phyloP scores from a whole-genome alignment of 2,797 vertebrate genomes.

The Clarias fuscus region DNA sequence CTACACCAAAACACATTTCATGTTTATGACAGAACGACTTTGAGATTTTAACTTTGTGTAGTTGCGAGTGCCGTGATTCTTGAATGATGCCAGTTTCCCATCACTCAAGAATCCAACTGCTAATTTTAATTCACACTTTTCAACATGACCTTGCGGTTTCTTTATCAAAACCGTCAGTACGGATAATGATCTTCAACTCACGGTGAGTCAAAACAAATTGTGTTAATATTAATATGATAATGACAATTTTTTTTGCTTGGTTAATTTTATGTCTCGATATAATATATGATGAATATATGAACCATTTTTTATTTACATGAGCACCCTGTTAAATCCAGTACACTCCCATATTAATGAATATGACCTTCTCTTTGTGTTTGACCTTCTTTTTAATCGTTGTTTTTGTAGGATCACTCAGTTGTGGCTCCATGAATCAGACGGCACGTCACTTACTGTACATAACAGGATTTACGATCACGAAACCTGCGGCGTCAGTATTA shows the following conservation, averaged over 20 bases:
- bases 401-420: background rate
- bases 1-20: conserved; percentile 4
- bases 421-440: background rate
- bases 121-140: background rate
- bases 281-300: background rate
- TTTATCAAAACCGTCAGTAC: background rate
- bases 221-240: background rate
- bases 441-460: background rate
- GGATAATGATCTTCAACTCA: background rate
- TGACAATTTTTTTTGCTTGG: background rate
- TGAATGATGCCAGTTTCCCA: background rate
- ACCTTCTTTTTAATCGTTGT: background rate
- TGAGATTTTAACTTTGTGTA: background rate
- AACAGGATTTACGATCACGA: background rate
- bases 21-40: background rate
- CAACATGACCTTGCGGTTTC: background rate
- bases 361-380: background rate
- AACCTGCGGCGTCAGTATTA: background rate
- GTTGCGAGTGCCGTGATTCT: background rate
- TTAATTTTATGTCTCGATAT: background rate
- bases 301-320: background rate
- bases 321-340: background rate
- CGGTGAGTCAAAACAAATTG: background rate
- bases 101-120: background rate
- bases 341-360: background rate